phyloP scores from a whole-genome alignment of 1,140 invertebrate species.

The Aphidius ervi region DNA sequence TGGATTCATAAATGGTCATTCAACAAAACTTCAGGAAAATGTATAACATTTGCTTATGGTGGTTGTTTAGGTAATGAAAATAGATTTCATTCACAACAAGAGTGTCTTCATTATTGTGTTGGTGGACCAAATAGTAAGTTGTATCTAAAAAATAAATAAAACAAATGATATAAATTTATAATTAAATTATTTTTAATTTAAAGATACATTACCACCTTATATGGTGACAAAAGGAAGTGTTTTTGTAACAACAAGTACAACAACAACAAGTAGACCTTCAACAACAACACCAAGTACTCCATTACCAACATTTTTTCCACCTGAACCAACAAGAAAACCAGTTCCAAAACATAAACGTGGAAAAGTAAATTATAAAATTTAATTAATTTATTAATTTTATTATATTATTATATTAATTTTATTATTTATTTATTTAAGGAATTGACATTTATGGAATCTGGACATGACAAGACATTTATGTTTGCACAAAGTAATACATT shows the following conservation, averaged over 20 bases:
- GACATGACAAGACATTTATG: conserved; percentile 75
- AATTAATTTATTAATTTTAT: background rate
- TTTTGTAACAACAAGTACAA: conserved; percentile 46
- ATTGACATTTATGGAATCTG: conserved; percentile 77
- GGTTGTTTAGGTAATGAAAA: conserved; percentile 77
- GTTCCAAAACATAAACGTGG: conserved; percentile 69
- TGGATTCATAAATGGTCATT: conserved; percentile 70
- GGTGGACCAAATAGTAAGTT: conserved; percentile 54
- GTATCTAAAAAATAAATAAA: background rate
- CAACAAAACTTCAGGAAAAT: conserved; percentile 62
- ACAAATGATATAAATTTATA: conserved; percentile 5
- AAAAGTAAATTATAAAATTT: conserved; percentile 33
- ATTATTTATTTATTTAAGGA: conserved; percentile 49
- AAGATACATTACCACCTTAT: conserved; percentile 54
- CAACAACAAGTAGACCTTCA: conserved; percentile 47
- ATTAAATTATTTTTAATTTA: background rate
- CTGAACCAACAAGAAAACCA: conserved; percentile 54
- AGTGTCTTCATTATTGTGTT: conserved; percentile 65
- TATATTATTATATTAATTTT: conserved; percentile 1
- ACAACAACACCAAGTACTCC: conserved; percentile 45
- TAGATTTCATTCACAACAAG: conserved; percentile 68
- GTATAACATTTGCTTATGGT: conserved; percentile 70
- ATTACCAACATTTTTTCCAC: conserved; percentile 45
- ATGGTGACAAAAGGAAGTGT: conserved; percentile 49
- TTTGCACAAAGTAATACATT: conserved; percentile 83